Base-by-base conservation (phyloP, 1,140 invertebrate species). In the Cheumatopsyche charites region DNA sequence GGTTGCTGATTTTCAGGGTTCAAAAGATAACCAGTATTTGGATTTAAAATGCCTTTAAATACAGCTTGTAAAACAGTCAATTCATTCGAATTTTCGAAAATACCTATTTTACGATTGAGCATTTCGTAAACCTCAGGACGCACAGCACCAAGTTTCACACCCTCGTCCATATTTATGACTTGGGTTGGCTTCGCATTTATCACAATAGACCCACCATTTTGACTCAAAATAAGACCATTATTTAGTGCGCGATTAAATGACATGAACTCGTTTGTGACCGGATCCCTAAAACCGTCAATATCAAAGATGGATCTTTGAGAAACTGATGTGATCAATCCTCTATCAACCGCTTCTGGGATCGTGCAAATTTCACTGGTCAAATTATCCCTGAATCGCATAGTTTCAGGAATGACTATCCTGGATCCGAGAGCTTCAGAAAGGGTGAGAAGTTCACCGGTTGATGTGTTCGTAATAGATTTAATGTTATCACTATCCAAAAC, bases 201-300 rank as follows among this genome's bases (percentile, higher is more conserved):
- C 73, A 90, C 88, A 73, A 88, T 89, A 77, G 89, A 89, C 52
- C 87, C 87, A 52, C 90, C 88, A 76, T 89, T 91, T 69, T 90
- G 89, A 78, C 91, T 87, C 73, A 91, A 89, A 65, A 97, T 87
- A 62, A 94, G 82, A 74, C 92, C 93, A 77, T 90, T 91, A 61
- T 89, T 87, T 61, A 96, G 80, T 55, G 96, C 96, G 71, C 90
- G 88, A 81, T 96, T 94, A 74, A 98, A 91, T 78, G 91, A 95
- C 47, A 98, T 86, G 78, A 90, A 92, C 79, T 94, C 92, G 21
- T 88, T 90, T 55, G 90, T 92, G 73, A 89, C 86, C 0, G 92
- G 90, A 81, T 97, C 93, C 78, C 90, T 92, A 79, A 98, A 94
- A 69, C 92, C 94, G 76, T 95, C 93, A 69, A 97, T 94, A 79